phyloP scores from a whole-genome alignment of 2,888 invertebrate species.

The Melinaea marsaeus region DNA sequence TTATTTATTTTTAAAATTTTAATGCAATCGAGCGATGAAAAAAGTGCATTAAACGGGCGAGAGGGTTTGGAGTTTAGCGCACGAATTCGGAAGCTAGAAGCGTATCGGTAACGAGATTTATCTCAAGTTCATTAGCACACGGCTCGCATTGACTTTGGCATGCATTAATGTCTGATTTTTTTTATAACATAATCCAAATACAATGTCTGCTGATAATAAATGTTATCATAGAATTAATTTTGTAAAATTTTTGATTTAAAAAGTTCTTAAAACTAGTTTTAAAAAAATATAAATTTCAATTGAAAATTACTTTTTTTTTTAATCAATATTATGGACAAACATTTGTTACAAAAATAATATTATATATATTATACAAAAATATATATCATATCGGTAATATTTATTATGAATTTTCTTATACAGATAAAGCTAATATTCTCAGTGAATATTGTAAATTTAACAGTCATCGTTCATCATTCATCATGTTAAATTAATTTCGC shows the following conservation, averaged over 20 bases:
- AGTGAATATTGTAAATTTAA: slow-evolving; percentile 65
- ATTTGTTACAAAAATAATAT: no score
- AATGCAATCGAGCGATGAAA: background rate
- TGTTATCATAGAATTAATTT: slow-evolving; percentile 32
- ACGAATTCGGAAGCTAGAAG: slow-evolving; percentile 40
- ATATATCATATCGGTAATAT: slow-evolving; percentile 5
- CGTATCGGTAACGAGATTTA: slow-evolving; percentile 70
- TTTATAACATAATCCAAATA: slow-evolving; percentile 65
- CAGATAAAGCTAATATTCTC: slow-evolving; percentile 45
- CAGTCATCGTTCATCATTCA: slow-evolving; percentile 73
- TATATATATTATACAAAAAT: no score
- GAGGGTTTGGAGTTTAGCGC: background rate
- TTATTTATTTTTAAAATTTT: background rate
- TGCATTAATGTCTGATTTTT: slow-evolving; percentile 60
- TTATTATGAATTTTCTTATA: slow-evolving; percentile 25
- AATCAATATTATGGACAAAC: no score
- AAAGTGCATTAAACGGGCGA: background rate
- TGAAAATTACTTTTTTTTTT: no score
- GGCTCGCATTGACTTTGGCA: slow-evolving; percentile 55
- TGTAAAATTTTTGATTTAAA: no score
- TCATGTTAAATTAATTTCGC: slow-evolving; percentile 73
- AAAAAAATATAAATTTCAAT: no score
- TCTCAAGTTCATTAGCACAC: slow-evolving; percentile 71
- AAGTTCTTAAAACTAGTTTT: no score
- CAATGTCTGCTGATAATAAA: slow-evolving; percentile 41